Base-by-base conservation (phyloP, 1,140 invertebrate species). In the Nephila pilipes region DNA sequence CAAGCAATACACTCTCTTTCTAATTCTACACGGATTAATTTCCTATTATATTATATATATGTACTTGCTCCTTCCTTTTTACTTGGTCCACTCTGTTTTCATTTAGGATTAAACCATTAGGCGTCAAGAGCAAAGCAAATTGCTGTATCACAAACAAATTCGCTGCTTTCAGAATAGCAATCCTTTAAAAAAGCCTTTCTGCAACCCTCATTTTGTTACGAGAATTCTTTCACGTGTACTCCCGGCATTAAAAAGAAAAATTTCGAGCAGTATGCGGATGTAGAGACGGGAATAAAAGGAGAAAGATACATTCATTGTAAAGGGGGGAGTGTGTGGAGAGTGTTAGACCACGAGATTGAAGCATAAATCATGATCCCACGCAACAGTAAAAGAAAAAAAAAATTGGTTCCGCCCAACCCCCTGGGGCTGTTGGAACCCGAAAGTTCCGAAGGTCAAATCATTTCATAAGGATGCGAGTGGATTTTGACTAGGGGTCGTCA, bases 361-460 rank as follows among this genome's bases (percentile, higher is more conserved):
- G 89, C 89, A 92, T 92, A 92, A 92, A 92, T 92, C 90, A 92
- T 85, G 90, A 92, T 92, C 90, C 90, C 90, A 92, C 90, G 90
- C 90, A 92, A 85, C 63, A 75, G 57, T 20, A 91, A 91, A 88
- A 88, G 38, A 32, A 83, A 92, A 92, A 92, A 92, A 92, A 60
- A 58, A 75, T 29, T 63, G 90, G 90, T 38, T 46, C 90, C 90
- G 63, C 90, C 90, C 90, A 92, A 85, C 79, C 90, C 90, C 90
- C 90, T 92, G 81, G 63, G 90, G 90, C 90, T 57, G 69, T 29
- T 18, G 75, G 63, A 91, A 63, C 46, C 79, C 75, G 46, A 90
- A 90, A 90, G 75, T 81, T 85, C 80, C 80, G 90, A 92, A 92
- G 90, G 90, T 92, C 90, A 92, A 92, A 83, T 92, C 90, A 85